A percentile compares a stretch with the other conserved stretches of the same genome.
Evolutionary conservation across 2,113 vertebrate species (phyloP).

Genomic region (Brachyistius frenatus): DNA sequence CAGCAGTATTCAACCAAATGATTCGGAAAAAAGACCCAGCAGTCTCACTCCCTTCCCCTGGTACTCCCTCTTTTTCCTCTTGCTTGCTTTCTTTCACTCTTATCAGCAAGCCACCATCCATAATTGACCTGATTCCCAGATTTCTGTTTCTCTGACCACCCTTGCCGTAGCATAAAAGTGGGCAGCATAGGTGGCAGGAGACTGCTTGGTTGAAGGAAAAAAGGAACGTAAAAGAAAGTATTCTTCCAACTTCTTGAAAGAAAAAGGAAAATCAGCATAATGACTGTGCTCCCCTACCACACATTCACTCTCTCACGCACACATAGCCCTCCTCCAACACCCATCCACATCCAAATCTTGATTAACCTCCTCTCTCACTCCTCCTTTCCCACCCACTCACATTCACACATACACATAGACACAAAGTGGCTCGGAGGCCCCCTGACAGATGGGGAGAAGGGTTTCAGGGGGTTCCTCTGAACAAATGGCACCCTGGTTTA

Average conservation of each 20-base stretch:
- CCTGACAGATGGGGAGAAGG: constrained; percentile 90
- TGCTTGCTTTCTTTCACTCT: constrained; percentile 67
- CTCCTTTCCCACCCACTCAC: constrained; percentile 83
- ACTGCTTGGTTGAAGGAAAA: constrained; percentile 79
- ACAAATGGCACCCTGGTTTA: constrained; percentile 86
- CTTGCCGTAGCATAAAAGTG: constrained; percentile 85
- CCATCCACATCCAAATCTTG: constrained; percentile 83
- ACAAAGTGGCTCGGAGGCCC: constrained; percentile 84
- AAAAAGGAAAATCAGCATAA: constrained; percentile 89
- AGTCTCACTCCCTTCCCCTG: constrained; percentile 75
- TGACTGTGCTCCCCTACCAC: constrained; percentile 84
- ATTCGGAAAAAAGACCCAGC: constrained; percentile 69
- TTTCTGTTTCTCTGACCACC: constrained; percentile 84
- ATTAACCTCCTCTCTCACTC: constrained; percentile 84
- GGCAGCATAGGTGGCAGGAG: constrained; percentile 86
- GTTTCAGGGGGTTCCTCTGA: constrained; percentile 82
- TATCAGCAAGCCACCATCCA: constrained; percentile 85
- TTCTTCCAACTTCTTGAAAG: constrained; percentile 85
- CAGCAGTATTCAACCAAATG: constrained; percentile 64
- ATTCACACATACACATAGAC: constrained; percentile 83
- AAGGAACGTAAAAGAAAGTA: constrained; percentile 81
- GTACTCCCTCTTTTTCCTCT: constrained; percentile 50
- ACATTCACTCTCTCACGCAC: constrained; percentile 74
- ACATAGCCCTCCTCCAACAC: constrained; percentile 72
- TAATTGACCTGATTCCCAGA: constrained; percentile 90